Evolutionary conservation across 1,140 invertebrate species (phyloP), one percentile per base, ranked within the genome.

Genomic region (Apocrypta bakeri): DNA sequence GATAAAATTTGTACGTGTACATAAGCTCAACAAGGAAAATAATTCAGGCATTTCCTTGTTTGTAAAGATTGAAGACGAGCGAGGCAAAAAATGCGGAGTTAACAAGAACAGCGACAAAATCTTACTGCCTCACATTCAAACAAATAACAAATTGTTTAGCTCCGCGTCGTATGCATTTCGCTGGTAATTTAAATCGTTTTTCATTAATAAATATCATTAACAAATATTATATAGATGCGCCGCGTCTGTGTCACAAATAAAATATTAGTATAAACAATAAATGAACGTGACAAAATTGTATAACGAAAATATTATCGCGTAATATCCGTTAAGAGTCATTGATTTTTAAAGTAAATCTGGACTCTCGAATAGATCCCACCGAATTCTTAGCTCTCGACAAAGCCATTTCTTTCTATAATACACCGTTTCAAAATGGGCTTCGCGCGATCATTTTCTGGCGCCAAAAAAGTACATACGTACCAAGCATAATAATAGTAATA

Each of bases 1-100:
- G 24, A 69, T 71, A 29, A 74, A 21, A 72, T 79, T 83, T 83
- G 66, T 79, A 83, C 61, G n/a, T 83, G 75, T 83, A 78, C 3
- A 78, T 29, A 74, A 8, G 21, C 8, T 37, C 33, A 24, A 61
- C 8, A 66, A 27, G 2, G n/a, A 66, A 29, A 25, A 56, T 56
- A 56, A 56, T 56, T 6, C 21, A 17, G n/a, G n/a, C n/a, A 56
- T n/a, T 1, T 73, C 37, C 33, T 71, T 56, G 21, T 29, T 71
- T 29, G 1, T 37, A 31, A 31, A 21, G 14, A 42, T 73, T 25
- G 31, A 24, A 56, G 21, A 40, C 29, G 24, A 33, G 71, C 31
- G 24, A 64, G 31, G 31, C 31, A 12, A 27, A 80, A 33, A 33
- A 73, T 25, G 69, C 17, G 68, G 42, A 79, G 21, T 27, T 61